Evolutionary conservation across 2,113 vertebrate species (phyloP), one percentile per base, ranked within the genome.

Genomic region (Bos indicus): DNA sequence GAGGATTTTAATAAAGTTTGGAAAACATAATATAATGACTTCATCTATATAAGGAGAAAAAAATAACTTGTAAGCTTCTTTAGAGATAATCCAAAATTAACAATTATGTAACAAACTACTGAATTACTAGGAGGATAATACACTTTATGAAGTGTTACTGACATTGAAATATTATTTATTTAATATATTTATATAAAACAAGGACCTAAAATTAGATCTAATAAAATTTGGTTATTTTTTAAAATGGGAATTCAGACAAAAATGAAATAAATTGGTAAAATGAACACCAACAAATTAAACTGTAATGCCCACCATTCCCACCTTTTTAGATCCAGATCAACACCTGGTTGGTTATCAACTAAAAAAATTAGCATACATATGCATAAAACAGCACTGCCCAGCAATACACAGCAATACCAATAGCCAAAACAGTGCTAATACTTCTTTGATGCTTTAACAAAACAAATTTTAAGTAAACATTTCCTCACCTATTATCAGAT

Each of bases 401-500:
- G 13, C 12, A 96, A 90, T 17, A 92, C 19, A 87, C 1, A 86
- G 40, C 25, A 92, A 77, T 40, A 92, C 3, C 15, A 28, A 92
- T 11, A 23, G 3, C 80, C 46, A 94, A 83, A 51, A 67, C 2
- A 80, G n/a, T 74, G 48, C 26, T 82, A 84, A 81, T 36, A 85
- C 71, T 92, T 57, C 71, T 92, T 57, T 92, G 51, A 94, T 92
- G 85, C 21, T 92, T 95, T 86, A 92, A 95, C 90, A 40, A 94
- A 97, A 90, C 8, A 67, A 90, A 4, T 8, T 91, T 88, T 91
- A 74, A 90, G 28, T 52, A 95, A 97, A 57, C 23, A 60, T 80
- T 82, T 91, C 13, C 98, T 99, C 91, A 99, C 99, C 99, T 99
- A 98, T 99, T 99, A 98, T 99, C 97, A 88, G 99, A 99, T 0